Base-by-base conservation (phyloP, 2,888 invertebrate species). In the Diabrotica balteata region DNA sequence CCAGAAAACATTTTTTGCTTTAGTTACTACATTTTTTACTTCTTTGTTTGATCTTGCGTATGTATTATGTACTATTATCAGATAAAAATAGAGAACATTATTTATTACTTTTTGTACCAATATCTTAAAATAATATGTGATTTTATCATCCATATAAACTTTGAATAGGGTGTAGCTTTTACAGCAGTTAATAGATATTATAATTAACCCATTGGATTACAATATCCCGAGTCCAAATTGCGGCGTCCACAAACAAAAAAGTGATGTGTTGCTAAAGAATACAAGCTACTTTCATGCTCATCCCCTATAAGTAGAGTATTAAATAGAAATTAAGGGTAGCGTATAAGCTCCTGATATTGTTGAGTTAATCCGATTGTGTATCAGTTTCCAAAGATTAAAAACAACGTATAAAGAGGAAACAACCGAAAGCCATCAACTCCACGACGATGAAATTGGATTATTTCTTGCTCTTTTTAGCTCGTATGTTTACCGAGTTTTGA, bases 331-430 rank as follows among this genome's bases (percentile, higher is more conserved):
- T 69, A 69, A 59, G 66, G 64, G 61, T 63, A 61, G 62, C 53
- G 54, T 62, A 50, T 64, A 64, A 52, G 8, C 60, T 47, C 58
- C 53, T 52, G 49, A 63, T 63, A 64, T 71, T 67, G 69, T 62
- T 64, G 43, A 67, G 68, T 65, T 71, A 71, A 71, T 71, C 71
- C 64, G 68, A 68, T 71, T 59, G 67, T 55, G 71, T 66, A 71
- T 71, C 65, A 67, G 67, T 69, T 68, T 67, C 46, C 65, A 50
- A 64, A 66, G 67, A 71, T 71, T 71, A 68, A 71, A 70, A 67
- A 44, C 49, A 50, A 22, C 42, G n/a, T 10, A 47, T 42, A 49
- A 32, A 59, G 51, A 50, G 8, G 17, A 59, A 59, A 51, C 11
- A 59, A 59, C 59, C 22, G 32, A 59, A 51, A 59, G 17, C 49